Percentiles rank a stretch among this genome's conserved stretches.
Evolutionary conservation across 2,888 invertebrate genomes (phyloP).

Genomic region (Erannis defoliaria): DNA sequence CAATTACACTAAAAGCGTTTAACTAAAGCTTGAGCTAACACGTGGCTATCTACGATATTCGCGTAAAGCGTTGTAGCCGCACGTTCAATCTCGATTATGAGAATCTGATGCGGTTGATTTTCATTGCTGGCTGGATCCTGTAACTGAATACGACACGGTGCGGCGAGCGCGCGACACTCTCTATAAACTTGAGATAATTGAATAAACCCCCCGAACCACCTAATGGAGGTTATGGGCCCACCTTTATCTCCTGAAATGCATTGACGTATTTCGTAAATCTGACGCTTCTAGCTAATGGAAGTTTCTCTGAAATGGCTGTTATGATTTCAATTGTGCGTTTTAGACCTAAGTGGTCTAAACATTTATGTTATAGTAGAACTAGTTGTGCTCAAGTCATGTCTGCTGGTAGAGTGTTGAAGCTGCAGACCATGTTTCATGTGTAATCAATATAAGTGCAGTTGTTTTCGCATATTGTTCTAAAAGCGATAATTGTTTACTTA

Average conservation of each 20-base stretch:
- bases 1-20: not conserved
- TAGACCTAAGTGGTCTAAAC: slow-evolving; percentile 2
- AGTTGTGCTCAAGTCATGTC: not conserved
- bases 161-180: slow-evolving; percentile 53
- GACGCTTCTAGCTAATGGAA: slow-evolving; percentile 22
- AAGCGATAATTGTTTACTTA: slow-evolving; percentile 1
- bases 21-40: not conserved
- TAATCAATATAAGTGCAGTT: too few species aligned
- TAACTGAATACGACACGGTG: slow-evolving; percentile 57
- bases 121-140: slow-evolving; percentile 39
- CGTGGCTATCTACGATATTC: slow-evolving; percentile 4
- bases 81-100: slow-evolving; percentile 34
- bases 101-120: slow-evolving; percentile 39
- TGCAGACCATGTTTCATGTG: too few species aligned
- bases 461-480: slow-evolving; percentile 14
- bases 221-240: slow-evolving; percentile 57
- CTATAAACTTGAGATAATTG: slow-evolving; percentile 62
- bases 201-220: slow-evolving; percentile 62
- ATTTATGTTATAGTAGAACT: slow-evolving; percentile 4
- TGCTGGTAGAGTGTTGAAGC: not conserved
- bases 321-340: slow-evolving; percentile 20
- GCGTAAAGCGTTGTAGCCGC: slow-evolving; percentile 23
- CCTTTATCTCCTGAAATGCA: slow-evolving; percentile 44
- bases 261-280: slow-evolving; percentile 27
- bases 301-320: slow-evolving; percentile 18